Base-by-base conservation (phyloP, 2,113 vertebrate genomes). In the Eudyptes chrysolophus region DNA sequence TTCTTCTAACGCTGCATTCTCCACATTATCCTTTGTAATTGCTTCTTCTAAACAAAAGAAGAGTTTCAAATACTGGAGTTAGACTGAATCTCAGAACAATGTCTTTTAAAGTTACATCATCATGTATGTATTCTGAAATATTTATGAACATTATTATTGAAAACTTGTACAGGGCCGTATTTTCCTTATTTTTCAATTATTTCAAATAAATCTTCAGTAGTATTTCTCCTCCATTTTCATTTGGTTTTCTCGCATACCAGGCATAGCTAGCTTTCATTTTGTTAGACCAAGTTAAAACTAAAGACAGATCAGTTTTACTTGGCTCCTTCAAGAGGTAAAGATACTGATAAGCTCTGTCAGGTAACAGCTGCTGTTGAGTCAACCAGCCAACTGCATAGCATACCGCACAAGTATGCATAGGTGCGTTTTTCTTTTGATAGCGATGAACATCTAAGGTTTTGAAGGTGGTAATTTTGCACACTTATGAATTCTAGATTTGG, bases 21-120 rank as follows among this genome's bases (percentile, higher is more conserved):
- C 98, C 55, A 79, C 97, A 7, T 96, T 96, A 9, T 98, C 97
- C 83, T 96, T 98, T 21, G 57, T 55, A 21, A 88, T 95, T 9
- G 97, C 92, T 57, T 98, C 98, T 94, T 92, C 82, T 88, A 93
- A 94, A 93, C 68, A 94, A 95, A 83, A 86, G 18, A n/a, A 90
- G 40, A 87, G 52, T 51, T 55, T 27, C 49, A 93, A 49, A 96
- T 13, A 55, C 36, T 64, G 29, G 69, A 66, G 66, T 92, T 61
- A 91, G 44, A 38, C 30, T 17, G 24, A 32, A 25, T 17, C 52
- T 72, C 57, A 76, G 54, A n/a, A 16, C 34, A n/a, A 13, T 1
- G 7, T 29, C 46, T 54, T n/a, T 38, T 10, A 2, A 20, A 70
- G 13, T 3, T 55, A 51, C 71, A 51, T 13, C 42, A 78, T 7